Evolutionary conservation across 2,797 vertebrate genomes (phyloP).

Genomic region (Lagorchestes hirsutus): DNA sequence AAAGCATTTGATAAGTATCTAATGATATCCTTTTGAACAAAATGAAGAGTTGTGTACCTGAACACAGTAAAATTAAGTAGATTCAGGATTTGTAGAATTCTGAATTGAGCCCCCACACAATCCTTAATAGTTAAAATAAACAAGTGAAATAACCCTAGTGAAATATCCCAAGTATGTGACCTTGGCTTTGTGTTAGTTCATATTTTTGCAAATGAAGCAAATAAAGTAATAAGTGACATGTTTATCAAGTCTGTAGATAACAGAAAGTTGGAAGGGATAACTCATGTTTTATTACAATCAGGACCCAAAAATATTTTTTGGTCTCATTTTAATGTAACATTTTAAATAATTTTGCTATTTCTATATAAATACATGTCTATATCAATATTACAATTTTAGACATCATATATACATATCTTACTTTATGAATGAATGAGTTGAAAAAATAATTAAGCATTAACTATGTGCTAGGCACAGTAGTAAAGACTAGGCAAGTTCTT

Average conservation of each 20-base stretch:
- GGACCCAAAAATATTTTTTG: neutral
- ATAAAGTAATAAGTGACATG: neutral
- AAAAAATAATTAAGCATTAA: neutral
- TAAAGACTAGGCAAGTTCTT: neutral
- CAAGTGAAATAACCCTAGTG: too few relatives aligned
- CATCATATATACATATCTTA: too few relatives aligned
- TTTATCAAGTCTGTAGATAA: neutral
- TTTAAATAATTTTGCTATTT: neutral
- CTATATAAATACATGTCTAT: neutral
- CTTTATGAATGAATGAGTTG: neutral
- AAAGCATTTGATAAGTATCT: neutral
- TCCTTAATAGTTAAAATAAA: too few relatives aligned
- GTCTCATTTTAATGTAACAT: neutral
- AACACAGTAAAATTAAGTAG: too few relatives aligned
- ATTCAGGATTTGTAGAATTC: neutral
- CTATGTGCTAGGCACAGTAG: neutral
- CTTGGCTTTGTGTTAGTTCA: neutral
- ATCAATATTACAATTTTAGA: neutral
- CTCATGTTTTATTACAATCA: neutral
- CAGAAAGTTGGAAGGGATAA: neutral
- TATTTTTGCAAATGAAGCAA: neutral
- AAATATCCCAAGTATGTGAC: neutral
- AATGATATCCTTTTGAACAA: neutral
- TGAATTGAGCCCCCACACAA: neutral
- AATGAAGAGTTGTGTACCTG: too few relatives aligned